Evolutionary conservation across 2,888 invertebrate species (phyloP).

Genomic region (Caenorhabditis becei): DNA sequence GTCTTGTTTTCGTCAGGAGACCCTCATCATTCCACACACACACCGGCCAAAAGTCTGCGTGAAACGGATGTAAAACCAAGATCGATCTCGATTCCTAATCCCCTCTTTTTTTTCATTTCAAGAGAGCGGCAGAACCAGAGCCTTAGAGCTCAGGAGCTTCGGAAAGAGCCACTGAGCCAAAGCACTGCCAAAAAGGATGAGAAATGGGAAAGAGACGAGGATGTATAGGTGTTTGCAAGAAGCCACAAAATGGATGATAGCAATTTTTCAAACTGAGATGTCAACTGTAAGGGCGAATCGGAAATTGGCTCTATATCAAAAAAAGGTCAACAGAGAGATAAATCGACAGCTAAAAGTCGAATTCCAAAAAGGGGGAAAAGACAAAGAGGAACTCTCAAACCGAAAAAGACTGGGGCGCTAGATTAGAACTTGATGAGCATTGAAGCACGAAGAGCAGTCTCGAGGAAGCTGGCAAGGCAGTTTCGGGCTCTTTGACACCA

Average conservation of each 20-base stretch:
- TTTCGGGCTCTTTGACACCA: slow-evolving; percentile 41
- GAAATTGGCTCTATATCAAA: neutral
- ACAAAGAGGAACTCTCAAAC: slow-evolving; percentile 26
- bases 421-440: slow-evolving; percentile 55
- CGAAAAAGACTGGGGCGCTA: slow-evolving; percentile 23
- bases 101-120: neutral
- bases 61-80: neutral
- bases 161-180: neutral
- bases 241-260: slow-evolving; percentile 29
- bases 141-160: neutral
- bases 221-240: slow-evolving; percentile 32
- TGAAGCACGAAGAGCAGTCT: slow-evolving; percentile 37
- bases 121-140: neutral
- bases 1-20: slow-evolving; percentile 11
- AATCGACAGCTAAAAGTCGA: neutral
- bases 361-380: neutral
- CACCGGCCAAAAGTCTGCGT: neutral
- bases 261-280: slow-evolving; percentile 2
- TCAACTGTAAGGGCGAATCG: slow-evolving; percentile 5
- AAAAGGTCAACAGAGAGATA: too few relatives aligned
- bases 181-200: neutral
- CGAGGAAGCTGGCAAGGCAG: slow-evolving; percentile 7
- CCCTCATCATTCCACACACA: slow-evolving; percentile 2
- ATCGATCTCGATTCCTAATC: slow-evolving; percentile 5
- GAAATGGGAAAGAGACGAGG: slow-evolving; percentile 22